phyloP scores from a whole-genome alignment of 2,888 invertebrate genomes.

The Scaptodrosophila latifasciaeformis region DNA sequence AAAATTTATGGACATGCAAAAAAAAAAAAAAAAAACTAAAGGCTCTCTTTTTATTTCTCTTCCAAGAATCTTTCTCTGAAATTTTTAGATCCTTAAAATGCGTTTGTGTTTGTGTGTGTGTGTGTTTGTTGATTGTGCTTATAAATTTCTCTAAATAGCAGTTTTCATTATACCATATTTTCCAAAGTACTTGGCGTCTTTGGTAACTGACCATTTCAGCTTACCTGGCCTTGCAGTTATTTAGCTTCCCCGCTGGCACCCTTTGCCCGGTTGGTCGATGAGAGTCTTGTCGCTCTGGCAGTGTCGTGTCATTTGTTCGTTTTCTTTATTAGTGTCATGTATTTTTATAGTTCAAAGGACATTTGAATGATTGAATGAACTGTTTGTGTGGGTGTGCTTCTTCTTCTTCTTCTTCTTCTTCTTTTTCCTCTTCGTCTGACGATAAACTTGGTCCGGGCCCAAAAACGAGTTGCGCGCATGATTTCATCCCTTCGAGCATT shows the following conservation, averaged over 20 bases:
- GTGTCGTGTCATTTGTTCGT: slow-evolving; percentile 69
- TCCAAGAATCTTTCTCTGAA: too few relatives aligned
- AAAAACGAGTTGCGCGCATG: slow-evolving; percentile 71
- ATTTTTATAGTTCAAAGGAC: slow-evolving; percentile 74
- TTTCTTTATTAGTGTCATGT: slow-evolving; percentile 74
- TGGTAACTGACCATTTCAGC: slow-evolving; percentile 10
- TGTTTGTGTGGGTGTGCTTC: slow-evolving; percentile 22
- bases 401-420: too few relatives aligned
- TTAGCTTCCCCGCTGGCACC: slow-evolving; percentile 16
- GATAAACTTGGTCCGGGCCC: slow-evolving; percentile 9
- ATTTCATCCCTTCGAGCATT: slow-evolving; percentile 71
- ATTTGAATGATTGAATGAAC: slow-evolving; percentile 74
- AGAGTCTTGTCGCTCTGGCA: slow-evolving; percentile 6
- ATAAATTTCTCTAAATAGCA: slow-evolving; percentile 67
- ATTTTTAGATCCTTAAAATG: slow-evolving; percentile 54
- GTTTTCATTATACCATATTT: too few relatives aligned
- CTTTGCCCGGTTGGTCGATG: neutral
- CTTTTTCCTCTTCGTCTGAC: neutral
- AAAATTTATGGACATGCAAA: slow-evolving; percentile 45
- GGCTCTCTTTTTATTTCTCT: too few relatives aligned
- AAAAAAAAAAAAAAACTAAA: neutral
- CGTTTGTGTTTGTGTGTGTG: too few relatives aligned
- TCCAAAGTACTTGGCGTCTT: slow-evolving; percentile 7
- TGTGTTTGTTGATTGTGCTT: too few relatives aligned
- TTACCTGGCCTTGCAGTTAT: too few relatives aligned